These are phyloP conservation scores for Oxyruncus cristatus DNA, from an alignment of 2,113 vertebrate species.

Conservation along the genomic window DNA sequence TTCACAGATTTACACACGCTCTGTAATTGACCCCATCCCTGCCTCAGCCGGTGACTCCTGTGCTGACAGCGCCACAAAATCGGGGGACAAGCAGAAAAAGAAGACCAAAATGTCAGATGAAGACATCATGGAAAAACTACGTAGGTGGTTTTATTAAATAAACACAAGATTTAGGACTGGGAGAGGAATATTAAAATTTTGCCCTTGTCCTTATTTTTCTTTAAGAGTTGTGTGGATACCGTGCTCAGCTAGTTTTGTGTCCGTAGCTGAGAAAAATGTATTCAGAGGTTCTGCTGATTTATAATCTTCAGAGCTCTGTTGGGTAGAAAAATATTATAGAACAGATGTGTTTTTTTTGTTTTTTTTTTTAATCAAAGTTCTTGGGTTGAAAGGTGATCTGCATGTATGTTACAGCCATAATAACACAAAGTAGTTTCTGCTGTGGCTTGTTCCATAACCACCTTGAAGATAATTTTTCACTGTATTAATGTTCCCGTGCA, in stretches of 20 bases:
- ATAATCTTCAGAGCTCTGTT: not conserved
- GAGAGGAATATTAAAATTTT: not conserved
- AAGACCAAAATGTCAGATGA: slow-evolving; percentile 97
- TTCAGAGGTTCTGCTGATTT: not conserved
- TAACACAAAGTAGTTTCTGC: not conserved
- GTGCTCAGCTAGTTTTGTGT: not conserved
- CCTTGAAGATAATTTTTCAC: not conserved
- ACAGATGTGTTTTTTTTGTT: not conserved
- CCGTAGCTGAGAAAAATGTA: not conserved
- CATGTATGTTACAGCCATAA: not conserved
- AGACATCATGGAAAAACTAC: slow-evolving; percentile 98
- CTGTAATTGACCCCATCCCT: slow-evolving; percentile 93
- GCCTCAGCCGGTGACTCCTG: slow-evolving; percentile 78
- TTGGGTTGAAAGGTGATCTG: too few species aligned
- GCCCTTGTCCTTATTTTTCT: not conserved
- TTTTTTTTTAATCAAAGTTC: not conserved
- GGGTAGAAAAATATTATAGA: not conserved
- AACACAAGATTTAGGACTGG: not conserved
- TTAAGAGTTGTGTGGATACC: not conserved
- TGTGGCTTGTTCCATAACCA: not conserved
- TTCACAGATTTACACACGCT: slow-evolving; percentile 89
- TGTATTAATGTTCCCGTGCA: not conserved
- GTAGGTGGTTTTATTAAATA: slow-evolving; percentile 73
- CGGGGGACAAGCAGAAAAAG: slow-evolving; percentile 90
- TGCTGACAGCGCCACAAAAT: slow-evolving; percentile 81